phyloP scores from a whole-genome alignment of 2,113 vertebrate species.

The Bungarus multicinctus region DNA sequence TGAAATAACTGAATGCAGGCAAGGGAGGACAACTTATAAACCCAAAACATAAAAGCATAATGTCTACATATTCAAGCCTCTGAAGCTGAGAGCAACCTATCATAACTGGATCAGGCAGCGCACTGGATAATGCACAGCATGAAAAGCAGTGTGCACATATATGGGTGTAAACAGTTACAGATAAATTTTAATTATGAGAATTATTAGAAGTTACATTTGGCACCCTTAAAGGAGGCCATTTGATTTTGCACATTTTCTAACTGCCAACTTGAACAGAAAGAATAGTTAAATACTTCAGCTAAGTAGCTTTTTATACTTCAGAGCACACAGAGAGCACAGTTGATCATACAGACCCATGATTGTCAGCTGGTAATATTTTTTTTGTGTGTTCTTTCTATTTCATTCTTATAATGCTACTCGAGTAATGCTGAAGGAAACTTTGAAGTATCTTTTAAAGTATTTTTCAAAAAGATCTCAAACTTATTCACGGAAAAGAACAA shows the following conservation, averaged over 20 bases:
- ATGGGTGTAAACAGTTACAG: background rate
- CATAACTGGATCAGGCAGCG: background rate
- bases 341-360: background rate
- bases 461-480: background rate
- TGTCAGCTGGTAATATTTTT: background rate
- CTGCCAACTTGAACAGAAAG: background rate
- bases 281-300: background rate
- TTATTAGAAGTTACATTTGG: background rate
- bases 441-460: constrained; percentile 5
- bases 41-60: background rate
- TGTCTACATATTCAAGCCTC: background rate
- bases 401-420: background rate
- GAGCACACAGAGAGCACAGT: background rate
- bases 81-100: background rate
- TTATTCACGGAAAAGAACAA: background rate
- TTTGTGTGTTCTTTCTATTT: background rate
- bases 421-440: background rate
- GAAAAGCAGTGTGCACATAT: background rate
- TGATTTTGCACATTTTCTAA: background rate
- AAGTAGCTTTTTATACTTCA: background rate
- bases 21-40: background rate
- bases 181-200: background rate
- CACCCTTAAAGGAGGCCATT: background rate
- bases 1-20: background rate
- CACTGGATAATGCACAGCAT: background rate